Evolutionary conservation across 2,113 vertebrate genomes (phyloP), one percentile per base, ranked within the genome.

Genomic region (Anthoscopus minutus): DNA sequence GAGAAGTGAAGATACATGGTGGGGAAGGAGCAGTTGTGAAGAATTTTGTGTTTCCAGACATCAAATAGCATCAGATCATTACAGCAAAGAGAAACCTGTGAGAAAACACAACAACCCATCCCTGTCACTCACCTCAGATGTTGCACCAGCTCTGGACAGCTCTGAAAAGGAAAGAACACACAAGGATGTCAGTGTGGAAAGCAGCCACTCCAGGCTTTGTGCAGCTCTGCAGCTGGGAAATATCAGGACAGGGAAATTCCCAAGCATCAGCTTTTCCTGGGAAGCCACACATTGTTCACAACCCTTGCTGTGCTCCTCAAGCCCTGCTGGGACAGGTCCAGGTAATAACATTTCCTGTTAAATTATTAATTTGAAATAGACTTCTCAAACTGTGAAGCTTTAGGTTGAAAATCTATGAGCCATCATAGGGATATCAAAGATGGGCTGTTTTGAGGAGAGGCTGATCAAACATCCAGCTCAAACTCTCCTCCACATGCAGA

Each of bases 111-210:
- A 30, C 21, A 38, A 30, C 38, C 48, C 72, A 16, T 9, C 77
- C 15, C 4, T 28, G 60, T 1, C 42, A 87, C 98, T 98, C 90
- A 99, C 99, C 99, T 98, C 83, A 99, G 97, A 56, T 99, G 99
- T 64, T 99, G 99, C 71, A 99, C 99, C 97, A 99, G 92, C 40
- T 99, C 99, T 40, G 98, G 98, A 91, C 99, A 99, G 79, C 99
- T 99, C 99, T 99, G 97, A 62, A 97, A 98, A 96, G 56, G 85
- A 96, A 98, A 45, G 96, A 95, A 92, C 30, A 96, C 17, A 92
- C 56, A 83, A 79, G 2, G 67, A 45, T 10, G 37, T 93, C 71
- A 87, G 25, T 15, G 71, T 16, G 10, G 37, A 27, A 37, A 3
- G 44, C 57, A 85, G 80, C 19, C 35, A 44, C 42, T 47, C 17